Percentiles rank a stretch among this genome's conserved stretches.
Conservation (phyloP, 2,797 vertebrate species). For the Clarias pachynema region DNA sequence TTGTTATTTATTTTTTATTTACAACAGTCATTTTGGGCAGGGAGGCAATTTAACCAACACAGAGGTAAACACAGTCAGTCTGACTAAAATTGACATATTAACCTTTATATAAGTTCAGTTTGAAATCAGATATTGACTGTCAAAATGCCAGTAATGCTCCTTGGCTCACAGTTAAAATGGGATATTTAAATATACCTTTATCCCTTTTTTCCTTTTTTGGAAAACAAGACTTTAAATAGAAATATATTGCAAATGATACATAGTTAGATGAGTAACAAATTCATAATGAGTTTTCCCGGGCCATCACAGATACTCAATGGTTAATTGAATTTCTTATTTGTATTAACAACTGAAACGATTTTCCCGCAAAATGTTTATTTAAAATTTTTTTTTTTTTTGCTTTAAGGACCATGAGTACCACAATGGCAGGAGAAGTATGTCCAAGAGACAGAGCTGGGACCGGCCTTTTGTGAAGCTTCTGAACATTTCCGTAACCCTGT, state of each 20-base stretch:
- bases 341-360: neutral
- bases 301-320: neutral
- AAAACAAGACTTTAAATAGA: neutral
- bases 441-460: conserved; percentile 72
- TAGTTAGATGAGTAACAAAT: neutral
- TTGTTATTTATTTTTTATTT: neutral
- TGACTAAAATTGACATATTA: neutral
- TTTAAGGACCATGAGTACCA: conserved; percentile 77
- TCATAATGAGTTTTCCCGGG: neutral
- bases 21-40: neutral
- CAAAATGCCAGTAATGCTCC: neutral
- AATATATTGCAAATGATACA: neutral
- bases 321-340: neutral
- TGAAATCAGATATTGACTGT: neutral
- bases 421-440: conserved; percentile 70
- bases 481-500: conserved; percentile 86
- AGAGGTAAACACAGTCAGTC: neutral
- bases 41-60: neutral
- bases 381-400: neutral
- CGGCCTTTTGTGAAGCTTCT: conserved; percentile 76
- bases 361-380: neutral
- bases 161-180: neutral
- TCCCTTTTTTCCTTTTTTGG: neutral
- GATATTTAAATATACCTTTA: neutral
- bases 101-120: neutral